Evolutionary conservation across 2,113 vertebrate species (phyloP).

Genomic region (Fulica atra): DNA sequence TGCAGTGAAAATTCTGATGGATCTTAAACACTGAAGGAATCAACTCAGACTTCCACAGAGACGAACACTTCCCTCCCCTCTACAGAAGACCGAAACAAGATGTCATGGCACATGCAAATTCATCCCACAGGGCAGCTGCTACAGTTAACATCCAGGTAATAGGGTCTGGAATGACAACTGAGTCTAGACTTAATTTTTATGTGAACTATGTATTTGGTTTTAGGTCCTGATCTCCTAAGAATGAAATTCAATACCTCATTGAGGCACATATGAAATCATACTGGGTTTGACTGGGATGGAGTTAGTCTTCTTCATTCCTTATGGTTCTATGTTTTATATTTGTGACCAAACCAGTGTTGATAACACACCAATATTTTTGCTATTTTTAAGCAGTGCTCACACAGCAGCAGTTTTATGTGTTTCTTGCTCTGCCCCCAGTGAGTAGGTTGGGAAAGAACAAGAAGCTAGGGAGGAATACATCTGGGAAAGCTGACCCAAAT

Average conservation of each 20-base stretch:
- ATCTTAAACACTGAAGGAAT: not conserved
- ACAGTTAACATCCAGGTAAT: not conserved
- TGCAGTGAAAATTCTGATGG: not conserved
- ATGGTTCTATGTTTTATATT: not conserved
- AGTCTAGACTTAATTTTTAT: not conserved
- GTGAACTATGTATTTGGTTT: not conserved
- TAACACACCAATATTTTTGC: not conserved
- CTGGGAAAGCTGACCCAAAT: not conserved
- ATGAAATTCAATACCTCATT: not conserved
- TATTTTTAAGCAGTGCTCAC: not conserved
- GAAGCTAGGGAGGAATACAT: not conserved
- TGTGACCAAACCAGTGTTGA: not conserved
- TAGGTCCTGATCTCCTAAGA: not conserved
- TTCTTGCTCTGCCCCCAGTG: not conserved
- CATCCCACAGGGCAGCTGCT: not conserved
- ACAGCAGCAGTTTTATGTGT: not conserved
- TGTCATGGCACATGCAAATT: not conserved
- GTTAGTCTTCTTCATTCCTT: not conserved
- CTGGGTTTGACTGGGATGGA: not conserved
- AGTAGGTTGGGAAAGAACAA: not conserved
- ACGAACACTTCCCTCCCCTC: not conserved
- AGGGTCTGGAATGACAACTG: not conserved
- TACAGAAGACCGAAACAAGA: not conserved
- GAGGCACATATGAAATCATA: not conserved
- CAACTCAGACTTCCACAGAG: not conserved